These are phyloP conservation scores for Drosophila subquinaria DNA, from an alignment of 2,888 invertebrate species.

Conservation along the genomic window DNA sequence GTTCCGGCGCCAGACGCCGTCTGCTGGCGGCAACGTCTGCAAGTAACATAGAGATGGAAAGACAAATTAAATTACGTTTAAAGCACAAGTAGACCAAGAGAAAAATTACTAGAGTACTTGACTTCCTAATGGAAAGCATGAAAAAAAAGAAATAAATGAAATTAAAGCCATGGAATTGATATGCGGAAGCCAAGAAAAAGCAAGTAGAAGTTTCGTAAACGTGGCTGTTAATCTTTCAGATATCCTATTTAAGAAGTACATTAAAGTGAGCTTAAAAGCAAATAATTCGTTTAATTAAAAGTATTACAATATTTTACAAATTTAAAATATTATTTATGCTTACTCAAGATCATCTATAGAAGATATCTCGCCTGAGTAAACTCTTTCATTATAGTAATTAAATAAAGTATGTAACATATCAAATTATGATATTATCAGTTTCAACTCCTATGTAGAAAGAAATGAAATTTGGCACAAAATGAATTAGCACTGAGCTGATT, in stretches of 20 bases:
- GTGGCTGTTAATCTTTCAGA: constrained; percentile 3
- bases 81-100: constrained; percentile 55
- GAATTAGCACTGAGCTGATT: constrained; percentile 11
- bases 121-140: constrained; percentile 25
- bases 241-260: constrained; percentile 9
- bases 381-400: not conserved
- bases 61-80: constrained; percentile 82
- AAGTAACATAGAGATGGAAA: constrained; percentile 64
- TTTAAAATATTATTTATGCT: not conserved
- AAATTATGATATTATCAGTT: not conserved
- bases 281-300: not conserved
- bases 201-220: not conserved
- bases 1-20: constrained; percentile 79
- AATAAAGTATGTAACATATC: not conserved
- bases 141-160: constrained; percentile 18
- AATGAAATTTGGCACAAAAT: constrained; percentile 4
- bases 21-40: constrained; percentile 72
- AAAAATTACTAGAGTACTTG: constrained; percentile 32
- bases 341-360: not conserved
- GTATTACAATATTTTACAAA: not conserved
- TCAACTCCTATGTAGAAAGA: not conserved
- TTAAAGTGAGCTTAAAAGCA: not conserved
- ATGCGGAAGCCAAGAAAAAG: constrained; percentile 29
- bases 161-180: constrained; percentile 47
- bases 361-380: no score